Evolutionary conservation across 1,140 invertebrate species (phyloP), one percentile per base, ranked within the genome.

Genomic region (Drosophila novamexicana): DNA sequence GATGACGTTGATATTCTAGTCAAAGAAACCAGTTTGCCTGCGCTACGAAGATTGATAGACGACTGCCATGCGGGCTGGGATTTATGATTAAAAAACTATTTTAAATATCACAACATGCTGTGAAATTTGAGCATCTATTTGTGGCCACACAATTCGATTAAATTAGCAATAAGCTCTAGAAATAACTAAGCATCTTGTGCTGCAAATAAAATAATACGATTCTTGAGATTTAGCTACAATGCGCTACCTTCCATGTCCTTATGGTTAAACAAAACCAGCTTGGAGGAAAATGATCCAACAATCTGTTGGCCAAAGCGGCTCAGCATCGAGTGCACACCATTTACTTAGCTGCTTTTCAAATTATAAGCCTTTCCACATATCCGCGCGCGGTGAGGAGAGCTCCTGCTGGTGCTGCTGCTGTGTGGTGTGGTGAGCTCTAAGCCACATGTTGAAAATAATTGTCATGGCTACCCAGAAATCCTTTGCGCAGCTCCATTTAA

Each of bases 381-480:
- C 29, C 58, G 9, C 12, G 5, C 45, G 14, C 16, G 37, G 44
- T 1, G 37, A 5, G n/a, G 29, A 34, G 39, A 29, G 18, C 12
- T 14, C 9, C 1, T 57, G 45, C 16, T 14, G 42, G 7, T 40
- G 39, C 10, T 36, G 53, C 14, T 32, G 29, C 10, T 16, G 12
- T 49, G 70, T 6, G 7, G 44, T 37, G 47, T 32, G 36, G 52
- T 45, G 34, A 57, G 57, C 73, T 50, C 22, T 70, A 65, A 71
- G 73, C 44, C 67, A 61, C 67, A 75, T 86, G 79, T 50, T 75
- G 57, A 82, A 79, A 86, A 89, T 86, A 88, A 86, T 86, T 86
- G 84, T 83, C 78, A 86, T 88, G 73, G 80, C 76, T 73, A 50
- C 34, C 29, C 14, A 50, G 34, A 82, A 83, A 88, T 79, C 72